These are phyloP conservation scores for Acromyrmex echinatior DNA, from an alignment of 1,140 invertebrate species.

Conservation along the genomic window DNA sequence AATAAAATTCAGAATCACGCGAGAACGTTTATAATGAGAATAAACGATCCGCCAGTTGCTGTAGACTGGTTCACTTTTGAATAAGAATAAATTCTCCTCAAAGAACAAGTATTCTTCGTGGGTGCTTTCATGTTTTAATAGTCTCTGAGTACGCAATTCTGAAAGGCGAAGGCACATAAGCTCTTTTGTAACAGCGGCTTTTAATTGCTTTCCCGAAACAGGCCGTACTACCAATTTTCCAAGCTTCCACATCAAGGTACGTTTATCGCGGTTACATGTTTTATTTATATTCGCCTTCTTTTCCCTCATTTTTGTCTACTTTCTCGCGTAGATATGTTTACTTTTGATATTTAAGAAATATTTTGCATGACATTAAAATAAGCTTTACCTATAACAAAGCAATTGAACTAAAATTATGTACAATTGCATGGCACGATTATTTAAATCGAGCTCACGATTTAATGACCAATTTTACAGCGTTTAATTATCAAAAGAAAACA, in stretches of 20 bases:
- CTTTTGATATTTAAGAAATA: constrained; percentile 15
- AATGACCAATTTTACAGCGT: constrained; percentile 67
- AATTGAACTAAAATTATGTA: too few relatives aligned
- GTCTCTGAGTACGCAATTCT: constrained; percentile 45
- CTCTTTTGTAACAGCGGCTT: constrained; percentile 53
- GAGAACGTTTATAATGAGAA: constrained; percentile 27
- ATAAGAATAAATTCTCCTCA: constrained; percentile 49
- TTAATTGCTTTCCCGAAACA: constrained; percentile 57
- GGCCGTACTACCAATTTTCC: constrained; percentile 43
- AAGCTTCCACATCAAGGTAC: constrained; percentile 25
- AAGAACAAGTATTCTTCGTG: constrained; percentile 34
- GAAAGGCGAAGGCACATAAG: constrained; percentile 55
- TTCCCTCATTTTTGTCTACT: background rate
- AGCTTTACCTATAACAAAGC: background rate
- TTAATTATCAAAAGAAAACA: constrained; percentile 74
- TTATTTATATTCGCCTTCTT: constrained; percentile 30
- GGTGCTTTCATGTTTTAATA: constrained; percentile 53
- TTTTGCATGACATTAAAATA: background rate
- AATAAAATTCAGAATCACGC: constrained; percentile 24
- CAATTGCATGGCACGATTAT: background rate
- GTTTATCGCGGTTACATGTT: constrained; percentile 49
- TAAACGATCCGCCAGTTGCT: background rate
- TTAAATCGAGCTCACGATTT: background rate
- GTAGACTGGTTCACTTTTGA: constrained; percentile 18
- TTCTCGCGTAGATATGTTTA: background rate